These are phyloP conservation scores for Trachops cirrhosus DNA, from an alignment of 2,797 vertebrate genomes.

Conservation along the genomic window DNA sequence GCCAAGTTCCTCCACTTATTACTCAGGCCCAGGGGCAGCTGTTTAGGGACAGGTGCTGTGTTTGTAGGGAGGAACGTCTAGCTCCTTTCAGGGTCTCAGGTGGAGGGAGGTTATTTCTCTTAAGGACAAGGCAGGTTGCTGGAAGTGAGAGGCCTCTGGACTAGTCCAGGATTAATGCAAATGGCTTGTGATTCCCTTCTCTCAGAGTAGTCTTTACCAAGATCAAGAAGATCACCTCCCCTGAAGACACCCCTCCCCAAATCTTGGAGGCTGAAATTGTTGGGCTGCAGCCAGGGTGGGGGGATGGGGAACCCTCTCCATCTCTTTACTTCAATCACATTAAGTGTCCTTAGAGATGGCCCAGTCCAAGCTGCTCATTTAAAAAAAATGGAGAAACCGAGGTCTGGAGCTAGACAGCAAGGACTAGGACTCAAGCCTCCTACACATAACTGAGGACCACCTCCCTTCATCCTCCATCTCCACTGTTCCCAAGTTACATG, in stretches of 20 bases:
- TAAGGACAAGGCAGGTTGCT: neutral
- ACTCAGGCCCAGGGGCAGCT: neutral
- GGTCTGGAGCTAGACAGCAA: neutral
- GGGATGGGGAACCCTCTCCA: neutral
- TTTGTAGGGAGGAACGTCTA: neutral
- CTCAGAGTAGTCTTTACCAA: neutral
- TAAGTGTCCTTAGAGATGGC: neutral
- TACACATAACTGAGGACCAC: neutral
- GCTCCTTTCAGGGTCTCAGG: neutral
- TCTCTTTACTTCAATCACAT: neutral
- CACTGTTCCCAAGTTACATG: neutral
- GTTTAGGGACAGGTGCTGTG: neutral
- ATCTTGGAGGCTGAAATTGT: neutral
- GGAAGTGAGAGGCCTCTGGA: neutral
- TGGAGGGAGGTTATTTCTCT: neutral
- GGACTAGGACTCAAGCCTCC: neutral
- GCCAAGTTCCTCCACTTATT: slow-evolving; percentile 46
- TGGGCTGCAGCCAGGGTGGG: neutral
- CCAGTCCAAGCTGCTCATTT: neutral
- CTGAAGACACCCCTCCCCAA: too few species aligned
- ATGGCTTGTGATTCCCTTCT: neutral
- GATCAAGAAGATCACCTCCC: neutral
- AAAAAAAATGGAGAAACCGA: neutral
- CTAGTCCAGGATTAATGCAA: neutral
- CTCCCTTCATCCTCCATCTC: neutral